Evolutionary conservation across 2,113 vertebrate species (phyloP).

Genomic region (Oryzias woworae): DNA sequence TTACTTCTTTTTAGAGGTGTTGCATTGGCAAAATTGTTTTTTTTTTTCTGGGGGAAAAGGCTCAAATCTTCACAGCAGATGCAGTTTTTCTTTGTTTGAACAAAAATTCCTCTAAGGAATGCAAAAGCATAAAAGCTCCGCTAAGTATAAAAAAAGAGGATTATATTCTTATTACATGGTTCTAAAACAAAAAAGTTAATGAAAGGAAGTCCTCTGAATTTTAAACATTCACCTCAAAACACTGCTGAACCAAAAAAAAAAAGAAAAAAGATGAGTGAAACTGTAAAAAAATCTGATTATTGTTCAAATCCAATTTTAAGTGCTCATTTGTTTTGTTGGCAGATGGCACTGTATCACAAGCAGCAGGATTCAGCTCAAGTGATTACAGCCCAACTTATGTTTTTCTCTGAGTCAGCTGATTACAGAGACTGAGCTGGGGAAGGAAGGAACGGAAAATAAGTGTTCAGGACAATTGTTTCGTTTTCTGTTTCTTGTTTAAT

Average conservation of each 20-base stretch:
- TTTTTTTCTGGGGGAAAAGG: conserved; percentile 28
- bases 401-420: conserved; percentile 38
- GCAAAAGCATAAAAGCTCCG: background rate
- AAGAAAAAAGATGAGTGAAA: background rate
- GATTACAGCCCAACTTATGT: conserved; percentile 24
- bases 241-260: background rate
- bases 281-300: conserved; percentile 6
- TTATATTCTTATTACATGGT: conserved; percentile 9
- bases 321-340: conserved; percentile 24
- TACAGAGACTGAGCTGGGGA: background rate
- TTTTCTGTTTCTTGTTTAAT: background rate
- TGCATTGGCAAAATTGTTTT: conserved; percentile 18
- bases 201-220: background rate
- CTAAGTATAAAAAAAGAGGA: conserved; percentile 9
- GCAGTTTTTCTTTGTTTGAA: conserved; percentile 30
- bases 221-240: background rate
- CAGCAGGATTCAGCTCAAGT: conserved; percentile 31
- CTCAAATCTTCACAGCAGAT: conserved; percentile 35
- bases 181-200: background rate
- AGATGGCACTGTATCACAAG: conserved; percentile 23
- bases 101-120: conserved; percentile 6
- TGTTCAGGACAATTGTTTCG: conserved; percentile 8
- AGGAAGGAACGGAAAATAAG: conserved; percentile 18
- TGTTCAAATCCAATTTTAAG: conserved; percentile 6
- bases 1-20: conserved; percentile 55